Percentiles rank a stretch among this genome's conserved stretches.
Conservation (phyloP, 2,797 vertebrate species). For the Semaprochilodus insignis region DNA sequence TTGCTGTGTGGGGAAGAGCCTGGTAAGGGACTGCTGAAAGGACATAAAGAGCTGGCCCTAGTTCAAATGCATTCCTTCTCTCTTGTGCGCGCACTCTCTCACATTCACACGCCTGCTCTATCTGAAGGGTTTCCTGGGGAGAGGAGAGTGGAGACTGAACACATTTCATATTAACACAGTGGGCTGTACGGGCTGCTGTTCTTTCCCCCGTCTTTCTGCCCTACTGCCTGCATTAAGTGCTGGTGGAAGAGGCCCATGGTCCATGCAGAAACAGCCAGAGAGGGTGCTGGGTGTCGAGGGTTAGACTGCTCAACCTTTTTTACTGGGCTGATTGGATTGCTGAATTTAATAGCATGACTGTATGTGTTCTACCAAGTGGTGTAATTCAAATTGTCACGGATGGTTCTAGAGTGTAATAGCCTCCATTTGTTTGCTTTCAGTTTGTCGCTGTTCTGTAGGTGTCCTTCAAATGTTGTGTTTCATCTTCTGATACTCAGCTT, state of each 20-base stretch:
- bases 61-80: constrained; percentile 19
- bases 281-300: not conserved
- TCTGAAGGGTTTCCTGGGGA: constrained; percentile 54
- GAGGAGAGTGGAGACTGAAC: constrained; percentile 49
- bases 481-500: no score
- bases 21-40: constrained; percentile 35
- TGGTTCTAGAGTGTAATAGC: no score
- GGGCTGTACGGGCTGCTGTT: constrained; percentile 37
- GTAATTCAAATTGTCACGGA: no score
- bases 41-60: constrained; percentile 36
- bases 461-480: no score
- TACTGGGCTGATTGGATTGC: not conserved
- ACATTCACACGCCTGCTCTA: constrained; percentile 5
- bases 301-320: not conserved
- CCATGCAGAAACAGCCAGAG: not conserved
- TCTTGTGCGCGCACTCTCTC: not conserved
- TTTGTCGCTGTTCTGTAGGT: no score
- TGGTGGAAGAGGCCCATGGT: not conserved
- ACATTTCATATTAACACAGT: constrained; percentile 61
- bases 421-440: no score
- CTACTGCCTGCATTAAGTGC: not conserved
- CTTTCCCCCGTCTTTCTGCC: constrained; percentile 26
- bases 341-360: no score
- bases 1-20: constrained; percentile 37
- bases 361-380: no score